These are phyloP conservation scores for Bufo gargarizans DNA, from an alignment of 2,113 vertebrate species.

Conservation along the genomic window DNA sequence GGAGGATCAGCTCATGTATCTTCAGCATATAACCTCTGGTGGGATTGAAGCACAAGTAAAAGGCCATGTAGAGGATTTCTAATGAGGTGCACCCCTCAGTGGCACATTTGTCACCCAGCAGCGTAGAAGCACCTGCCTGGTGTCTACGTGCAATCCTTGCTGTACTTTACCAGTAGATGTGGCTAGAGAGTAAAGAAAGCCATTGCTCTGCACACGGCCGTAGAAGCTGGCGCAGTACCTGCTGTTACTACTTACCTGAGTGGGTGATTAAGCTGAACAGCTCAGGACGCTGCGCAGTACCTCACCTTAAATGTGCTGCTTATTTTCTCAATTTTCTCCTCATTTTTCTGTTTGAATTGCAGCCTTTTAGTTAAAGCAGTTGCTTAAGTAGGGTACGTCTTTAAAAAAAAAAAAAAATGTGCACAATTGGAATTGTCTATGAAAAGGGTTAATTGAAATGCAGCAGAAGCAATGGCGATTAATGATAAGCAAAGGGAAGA, in stretches of 20 bases:
- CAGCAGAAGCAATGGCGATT: constrained; percentile 9
- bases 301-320: not conserved
- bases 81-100: not conserved
- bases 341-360: not conserved
- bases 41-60: not conserved
- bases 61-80: not conserved
- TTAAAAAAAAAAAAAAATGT: not conserved
- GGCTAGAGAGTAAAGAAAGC: constrained; percentile 82
- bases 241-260: constrained; percentile 64
- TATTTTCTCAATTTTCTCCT: not conserved
- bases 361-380: not conserved
- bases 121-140: constrained; percentile 16
- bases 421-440: not conserved
- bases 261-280: constrained; percentile 67
- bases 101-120: not conserved
- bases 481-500: constrained; percentile 19
- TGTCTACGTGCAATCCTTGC: constrained; percentile 73
- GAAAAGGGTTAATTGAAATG: constrained; percentile 32
- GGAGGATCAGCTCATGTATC: not conserved
- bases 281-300: not conserved
- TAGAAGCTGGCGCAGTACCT: constrained; percentile 60
- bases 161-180: constrained; percentile 83
- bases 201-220: constrained; percentile 62
- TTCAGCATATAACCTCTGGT: not conserved
- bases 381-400: not conserved